These are phyloP conservation scores for Drosophila burlai DNA, from an alignment of 1,140 invertebrate species.

Conservation along the genomic window DNA sequence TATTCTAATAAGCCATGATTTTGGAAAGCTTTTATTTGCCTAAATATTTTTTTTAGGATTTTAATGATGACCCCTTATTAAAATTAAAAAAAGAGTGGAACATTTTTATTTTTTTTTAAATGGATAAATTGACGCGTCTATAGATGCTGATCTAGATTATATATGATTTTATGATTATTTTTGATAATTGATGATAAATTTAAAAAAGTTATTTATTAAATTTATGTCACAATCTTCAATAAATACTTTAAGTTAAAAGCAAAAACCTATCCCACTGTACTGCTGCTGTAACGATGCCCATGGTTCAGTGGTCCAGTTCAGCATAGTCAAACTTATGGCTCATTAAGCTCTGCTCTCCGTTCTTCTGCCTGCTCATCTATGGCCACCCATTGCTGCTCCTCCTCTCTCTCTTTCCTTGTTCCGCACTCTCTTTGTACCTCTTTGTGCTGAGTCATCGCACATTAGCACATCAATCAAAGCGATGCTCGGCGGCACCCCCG, in stretches of 20 bases:
- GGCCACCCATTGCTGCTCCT: background rate
- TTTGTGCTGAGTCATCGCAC: slow-evolving; percentile 37
- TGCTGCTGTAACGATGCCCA: background rate
- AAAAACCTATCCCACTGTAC: slow-evolving; percentile 11
- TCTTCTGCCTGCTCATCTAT: background rate
- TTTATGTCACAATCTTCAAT: background rate
- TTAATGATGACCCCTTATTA: no score
- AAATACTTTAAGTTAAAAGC: no score
- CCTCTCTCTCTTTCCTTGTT: background rate
- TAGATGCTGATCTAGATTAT: no score
- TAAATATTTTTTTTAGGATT: no score
- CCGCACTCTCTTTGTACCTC: slow-evolving; percentile 6
- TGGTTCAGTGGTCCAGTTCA: slow-evolving; percentile 5
- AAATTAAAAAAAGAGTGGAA: no score
- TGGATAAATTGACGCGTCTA: no score
- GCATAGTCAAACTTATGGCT: slow-evolving; percentile 44
- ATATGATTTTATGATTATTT: no score
- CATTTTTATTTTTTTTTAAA: no score
- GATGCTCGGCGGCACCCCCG: slow-evolving; percentile 23
- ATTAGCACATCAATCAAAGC: slow-evolving; percentile 58
- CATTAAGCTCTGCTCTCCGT: slow-evolving; percentile 26
- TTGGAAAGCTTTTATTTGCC: no score
- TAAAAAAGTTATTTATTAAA: no score
- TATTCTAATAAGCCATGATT: no score
- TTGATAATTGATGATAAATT: no score